phyloP scores from a whole-genome alignment of 2,888 invertebrate genomes.

The Catonia carolina region DNA sequence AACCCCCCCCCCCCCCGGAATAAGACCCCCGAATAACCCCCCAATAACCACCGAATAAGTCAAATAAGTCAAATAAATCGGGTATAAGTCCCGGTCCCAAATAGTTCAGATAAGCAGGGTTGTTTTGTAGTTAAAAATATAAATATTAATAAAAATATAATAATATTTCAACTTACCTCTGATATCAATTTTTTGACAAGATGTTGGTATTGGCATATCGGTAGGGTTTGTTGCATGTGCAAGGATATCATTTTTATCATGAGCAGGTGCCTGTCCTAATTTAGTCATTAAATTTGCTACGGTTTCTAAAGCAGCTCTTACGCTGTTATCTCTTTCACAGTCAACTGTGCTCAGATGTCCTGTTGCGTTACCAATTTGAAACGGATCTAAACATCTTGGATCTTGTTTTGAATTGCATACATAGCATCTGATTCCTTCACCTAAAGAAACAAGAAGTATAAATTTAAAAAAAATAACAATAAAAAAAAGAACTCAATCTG shows the following conservation, averaged over 20 bases:
- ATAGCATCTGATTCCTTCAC: constrained; percentile 48
- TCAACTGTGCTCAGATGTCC: constrained; percentile 30
- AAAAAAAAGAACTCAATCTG: no score
- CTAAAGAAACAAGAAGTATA: constrained; percentile 36
- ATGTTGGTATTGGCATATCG: constrained; percentile 38
- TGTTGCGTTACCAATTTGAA: constrained; percentile 41
- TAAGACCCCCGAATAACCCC: no score
- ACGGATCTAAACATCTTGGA: constrained; percentile 48
- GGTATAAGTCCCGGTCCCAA: no score
- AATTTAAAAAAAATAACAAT: no score
- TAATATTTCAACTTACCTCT: no score
- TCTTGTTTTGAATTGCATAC: constrained; percentile 50
- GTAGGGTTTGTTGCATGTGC: constrained; percentile 11
- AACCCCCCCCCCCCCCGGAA: no score
- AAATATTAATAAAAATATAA: no score
- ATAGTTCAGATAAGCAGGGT: no score
- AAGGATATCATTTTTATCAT: constrained; percentile 20
- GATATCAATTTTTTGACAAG: constrained; percentile 42
- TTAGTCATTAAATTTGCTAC: constrained; percentile 27
- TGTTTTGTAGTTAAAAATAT: no score
- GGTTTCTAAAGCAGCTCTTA: constrained; percentile 24
- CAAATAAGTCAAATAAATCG: no score
- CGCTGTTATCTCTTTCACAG: constrained; percentile 25
- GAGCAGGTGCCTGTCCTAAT: constrained; percentile 26
- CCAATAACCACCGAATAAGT: no score